Evolutionary conservation across 1,140 invertebrate species (phyloP), one percentile per base, ranked within the genome.

Genomic region (Drosophila burlai): DNA sequence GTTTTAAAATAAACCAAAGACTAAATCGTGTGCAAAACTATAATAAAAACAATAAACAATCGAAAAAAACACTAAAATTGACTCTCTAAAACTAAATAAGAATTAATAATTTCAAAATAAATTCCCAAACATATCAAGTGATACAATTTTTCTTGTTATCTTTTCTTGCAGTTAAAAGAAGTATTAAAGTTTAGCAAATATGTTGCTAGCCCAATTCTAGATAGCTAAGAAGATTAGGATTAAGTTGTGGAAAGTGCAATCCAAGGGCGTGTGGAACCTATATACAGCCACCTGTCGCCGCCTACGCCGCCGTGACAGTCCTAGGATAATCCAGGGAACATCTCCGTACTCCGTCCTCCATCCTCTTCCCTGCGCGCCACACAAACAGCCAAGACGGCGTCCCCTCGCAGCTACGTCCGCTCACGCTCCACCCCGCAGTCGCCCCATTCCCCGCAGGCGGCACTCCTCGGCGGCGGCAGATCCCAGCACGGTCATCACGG

Each of bases 371-470:
- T 15, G 11, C 26, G n/a, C 46, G 62, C 62, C 16, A 11, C 42
- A 43, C 54, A 64, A 72, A 54, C 74, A 29, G 79, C 85, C 82
- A 90, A 80, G 43, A 90, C 85, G 85, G 85, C 85, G 79, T 90
- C 85, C 86, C 85, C 79, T 36, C 82, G 85, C 40, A 90, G 47
- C 47, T 82, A 85, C 83, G 67, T 76, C 21, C 84, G 84, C 43
- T 90, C 85, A 52, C 85, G 85, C 79, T 90, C 85, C 59, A 90
- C 85, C 29, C 85, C 85, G 68, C 85, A 90, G 67, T 90, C 85
- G 86, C 85, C 85, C 47, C 85, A 89, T 26, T 90, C 85, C 54
- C 85, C 85, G 40, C 85, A 90, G 72, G 61, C 80, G 78, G 50
- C 59, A 57, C 50, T 69, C 74, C 75, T 61, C 58, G 69, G 47